A percentile compares a stretch with the other conserved stretches of the same genome.
Evolutionary conservation across 2,888 invertebrate genomes (phyloP).

Genomic region (Oligia strigilis): DNA sequence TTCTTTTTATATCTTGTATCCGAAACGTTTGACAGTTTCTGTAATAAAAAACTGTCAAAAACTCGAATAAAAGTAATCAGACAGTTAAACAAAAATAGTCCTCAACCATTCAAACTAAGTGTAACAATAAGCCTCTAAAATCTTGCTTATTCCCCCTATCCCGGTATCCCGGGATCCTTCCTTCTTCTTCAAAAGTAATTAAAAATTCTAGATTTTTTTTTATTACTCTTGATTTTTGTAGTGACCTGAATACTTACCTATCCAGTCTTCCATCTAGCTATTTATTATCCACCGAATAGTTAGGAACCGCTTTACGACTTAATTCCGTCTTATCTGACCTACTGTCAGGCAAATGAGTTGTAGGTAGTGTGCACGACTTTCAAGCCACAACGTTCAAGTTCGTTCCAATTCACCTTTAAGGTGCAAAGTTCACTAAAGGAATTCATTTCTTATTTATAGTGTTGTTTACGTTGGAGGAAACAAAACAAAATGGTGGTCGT

Average conservation of each 20-base stretch:
- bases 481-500: constrained; percentile 36
- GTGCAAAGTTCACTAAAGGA: constrained; percentile 38
- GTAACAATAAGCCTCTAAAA: no score
- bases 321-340: constrained; percentile 25
- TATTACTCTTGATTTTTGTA: neutral
- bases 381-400: constrained; percentile 23
- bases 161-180: no score
- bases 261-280: neutral
- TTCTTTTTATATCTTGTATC: neutral
- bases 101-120: no score
- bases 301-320: constrained; percentile 10
- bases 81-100: no score
- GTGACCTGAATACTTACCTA: neutral
- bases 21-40: neutral
- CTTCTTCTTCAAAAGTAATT: no score
- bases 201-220: neutral
- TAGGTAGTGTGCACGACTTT: constrained; percentile 42
- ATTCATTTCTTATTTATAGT: constrained; percentile 47
- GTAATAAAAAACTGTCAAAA: neutral
- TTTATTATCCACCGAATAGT: neutral
- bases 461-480: constrained; percentile 31
- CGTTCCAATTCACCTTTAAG: constrained; percentile 18
- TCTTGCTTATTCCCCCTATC: no score
- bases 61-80: neutral
- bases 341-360: constrained; percentile 33